Percentiles rank a stretch among this genome's conserved stretches.
Conservation (phyloP, 2,888 invertebrate species). For the Eucriotettix oculatus region DNA sequence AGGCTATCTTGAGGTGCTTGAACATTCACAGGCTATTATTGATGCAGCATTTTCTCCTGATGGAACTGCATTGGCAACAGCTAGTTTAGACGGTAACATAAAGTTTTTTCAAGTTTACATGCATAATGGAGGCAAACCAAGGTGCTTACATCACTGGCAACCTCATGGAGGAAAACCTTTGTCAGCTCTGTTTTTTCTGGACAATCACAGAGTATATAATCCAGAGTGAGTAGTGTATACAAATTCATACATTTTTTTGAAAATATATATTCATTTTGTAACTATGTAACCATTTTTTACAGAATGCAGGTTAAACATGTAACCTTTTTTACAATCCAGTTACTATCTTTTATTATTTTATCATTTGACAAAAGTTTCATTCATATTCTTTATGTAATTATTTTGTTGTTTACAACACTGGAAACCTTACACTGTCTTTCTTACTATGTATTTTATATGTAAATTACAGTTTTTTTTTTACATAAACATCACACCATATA, state of each 20-base stretch:
- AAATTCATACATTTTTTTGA: background rate
- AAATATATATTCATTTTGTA: background rate
- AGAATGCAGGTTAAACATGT: background rate
- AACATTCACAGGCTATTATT: constrained; percentile 48
- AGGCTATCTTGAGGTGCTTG: constrained; percentile 38
- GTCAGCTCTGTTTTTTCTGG: constrained; percentile 81
- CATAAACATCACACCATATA: too few species aligned
- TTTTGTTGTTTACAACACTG: too few species aligned
- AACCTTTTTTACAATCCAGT: too few species aligned
- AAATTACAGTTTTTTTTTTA: too few species aligned
- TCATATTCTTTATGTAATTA: too few species aligned
- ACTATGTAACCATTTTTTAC: background rate
- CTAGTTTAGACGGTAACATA: constrained; percentile 72
- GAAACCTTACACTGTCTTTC: too few species aligned
- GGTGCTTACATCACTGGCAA: constrained; percentile 83
- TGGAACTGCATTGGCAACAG: constrained; percentile 85
- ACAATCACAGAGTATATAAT: constrained; percentile 65
- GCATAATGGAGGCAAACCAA: constrained; percentile 47
- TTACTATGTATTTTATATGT: too few species aligned
- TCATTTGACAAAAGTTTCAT: too few species aligned
- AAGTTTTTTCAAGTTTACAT: constrained; percentile 83
- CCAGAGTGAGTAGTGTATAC: constrained; percentile 15
- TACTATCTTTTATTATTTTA: too few species aligned
- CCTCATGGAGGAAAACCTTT: constrained; percentile 81
- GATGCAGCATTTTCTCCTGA: constrained; percentile 88